Percentiles rank a stretch among this genome's conserved stretches.
Conservation (phyloP, 2,888 invertebrate genomes). For the Drosophila suboccidentalis region DNA sequence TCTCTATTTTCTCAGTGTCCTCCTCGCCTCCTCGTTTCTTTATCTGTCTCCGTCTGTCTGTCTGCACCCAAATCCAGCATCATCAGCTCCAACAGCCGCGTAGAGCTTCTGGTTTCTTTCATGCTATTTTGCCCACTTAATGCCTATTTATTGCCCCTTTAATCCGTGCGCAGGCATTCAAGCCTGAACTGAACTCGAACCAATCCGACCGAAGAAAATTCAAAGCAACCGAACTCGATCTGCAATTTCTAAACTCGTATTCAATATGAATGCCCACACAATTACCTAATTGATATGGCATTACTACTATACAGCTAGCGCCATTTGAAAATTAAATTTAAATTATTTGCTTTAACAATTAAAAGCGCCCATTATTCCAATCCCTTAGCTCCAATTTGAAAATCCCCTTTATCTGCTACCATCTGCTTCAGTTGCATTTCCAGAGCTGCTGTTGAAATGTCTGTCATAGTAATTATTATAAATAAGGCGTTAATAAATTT, state of each 20-base stretch:
- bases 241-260: neutral
- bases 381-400: neutral
- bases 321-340: slow-evolving; percentile 37
- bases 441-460: slow-evolving; percentile 11
- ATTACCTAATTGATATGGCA: slow-evolving; percentile 73
- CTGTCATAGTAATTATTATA: slow-evolving; percentile 45
- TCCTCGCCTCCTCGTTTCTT: neutral
- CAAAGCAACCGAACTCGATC: neutral
- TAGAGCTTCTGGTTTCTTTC: slow-evolving; percentile 20
- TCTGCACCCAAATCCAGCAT: slow-evolving; percentile 34
- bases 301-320: slow-evolving; percentile 25
- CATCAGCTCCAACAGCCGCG: slow-evolving; percentile 6
- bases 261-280: slow-evolving; percentile 44
- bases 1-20: neutral
- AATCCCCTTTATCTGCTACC: neutral
- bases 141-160: slow-evolving; percentile 81
- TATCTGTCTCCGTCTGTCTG: neutral
- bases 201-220: slow-evolving; percentile 4
- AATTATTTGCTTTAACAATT: slow-evolving; percentile 63
- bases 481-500: slow-evolving; percentile 54
- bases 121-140: slow-evolving; percentile 74
- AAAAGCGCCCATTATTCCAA: slow-evolving; percentile 16
- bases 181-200: slow-evolving; percentile 27
- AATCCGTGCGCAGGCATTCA: slow-evolving; percentile 54
- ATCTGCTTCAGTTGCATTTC: neutral